Base-by-base conservation (phyloP, 2,113 vertebrate species). In the Chloropsis hardwickii region DNA sequence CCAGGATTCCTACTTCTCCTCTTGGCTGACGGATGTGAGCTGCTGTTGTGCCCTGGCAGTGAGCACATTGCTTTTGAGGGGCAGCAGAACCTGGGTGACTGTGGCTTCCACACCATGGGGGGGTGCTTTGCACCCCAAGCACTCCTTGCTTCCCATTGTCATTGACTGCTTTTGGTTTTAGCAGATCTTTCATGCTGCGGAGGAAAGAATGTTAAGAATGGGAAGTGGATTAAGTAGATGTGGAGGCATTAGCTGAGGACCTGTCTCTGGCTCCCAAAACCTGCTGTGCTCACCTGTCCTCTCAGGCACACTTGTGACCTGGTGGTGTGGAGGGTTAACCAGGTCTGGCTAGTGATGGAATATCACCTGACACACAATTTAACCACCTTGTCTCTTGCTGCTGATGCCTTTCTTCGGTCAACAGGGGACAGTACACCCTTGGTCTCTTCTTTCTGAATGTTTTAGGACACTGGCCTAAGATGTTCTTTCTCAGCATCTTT, bases 101-200 rank as follows among this genome's bases (percentile, higher is more conserved):
- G 0, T 35, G 84, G 7, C 54, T 48, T 71, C 44, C 76, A 20
- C 22, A 3, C 71, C 23, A 1, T 0, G 0, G 10, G 40, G 85
- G 39, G 35, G 10, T 88, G 33, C 44, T 82, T 56, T 15, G 31
- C 0, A 0, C 54, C 35, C 11, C 5, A 20, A 73, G 47, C 28
- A 29, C 33, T 33, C 61, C n/a, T 54, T 73, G 64, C 44, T 80
- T 73, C 37, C 29, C 33, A 6, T 0, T 69, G 58, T 44, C 48
- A 11, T 69, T 72, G 76, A 9, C n/a, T 71, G 71, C 50, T 85
- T 82, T 86, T 70, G 60, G 12, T 13, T 78, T 81, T 58, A 83
- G 71, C 72, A 66, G 64, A 5, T 67, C 14, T 71, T 88, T 67
- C 14, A 4, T 2, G 3, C 39, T 78, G 44, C 64, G 21, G 25